Evolutionary conservation across 2,113 vertebrate species (phyloP).

Genomic region (Limanda limanda): DNA sequence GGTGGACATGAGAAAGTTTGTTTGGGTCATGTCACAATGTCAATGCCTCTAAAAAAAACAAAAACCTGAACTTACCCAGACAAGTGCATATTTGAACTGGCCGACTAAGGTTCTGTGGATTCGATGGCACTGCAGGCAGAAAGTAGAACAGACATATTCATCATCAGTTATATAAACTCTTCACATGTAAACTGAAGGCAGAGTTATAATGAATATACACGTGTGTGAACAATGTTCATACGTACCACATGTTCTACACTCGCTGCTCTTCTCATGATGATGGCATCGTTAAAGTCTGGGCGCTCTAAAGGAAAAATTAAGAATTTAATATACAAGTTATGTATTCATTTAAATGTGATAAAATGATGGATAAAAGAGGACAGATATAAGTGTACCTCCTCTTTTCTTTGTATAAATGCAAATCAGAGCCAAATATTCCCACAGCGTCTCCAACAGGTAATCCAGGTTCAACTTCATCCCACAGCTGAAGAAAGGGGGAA

Average conservation of each 20-base stretch:
- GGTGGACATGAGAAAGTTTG: too few species aligned
- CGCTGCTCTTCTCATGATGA: constrained; percentile 95
- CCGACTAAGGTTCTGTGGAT: constrained; percentile 95
- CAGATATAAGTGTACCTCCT: constrained; percentile 84
- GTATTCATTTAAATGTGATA: neutral
- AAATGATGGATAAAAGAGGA: neutral
- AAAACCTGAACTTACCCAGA: constrained; percentile 92
- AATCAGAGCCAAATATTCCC: constrained; percentile 96
- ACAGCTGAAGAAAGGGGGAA: constrained; percentile 81
- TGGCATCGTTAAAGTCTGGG: constrained; percentile 94
- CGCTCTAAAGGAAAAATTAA: constrained; percentile 83
- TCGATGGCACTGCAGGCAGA: constrained; percentile 90
- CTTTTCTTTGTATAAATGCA: constrained; percentile 99
- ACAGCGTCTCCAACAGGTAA: constrained; percentile 93
- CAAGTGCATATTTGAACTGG: constrained; percentile 98
- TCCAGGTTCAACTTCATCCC: constrained; percentile 99
- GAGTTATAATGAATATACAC: neutral
- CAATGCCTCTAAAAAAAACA: neutral
- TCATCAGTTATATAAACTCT: neutral
- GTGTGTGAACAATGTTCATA: neutral
- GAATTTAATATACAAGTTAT: neutral
- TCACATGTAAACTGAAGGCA: neutral
- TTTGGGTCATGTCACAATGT: too few species aligned
- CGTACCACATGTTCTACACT: constrained; percentile 96
- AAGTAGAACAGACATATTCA: neutral